phyloP scores from a whole-genome alignment of 2,113 vertebrate genomes.

The Pelodiscus sinensis region DNA sequence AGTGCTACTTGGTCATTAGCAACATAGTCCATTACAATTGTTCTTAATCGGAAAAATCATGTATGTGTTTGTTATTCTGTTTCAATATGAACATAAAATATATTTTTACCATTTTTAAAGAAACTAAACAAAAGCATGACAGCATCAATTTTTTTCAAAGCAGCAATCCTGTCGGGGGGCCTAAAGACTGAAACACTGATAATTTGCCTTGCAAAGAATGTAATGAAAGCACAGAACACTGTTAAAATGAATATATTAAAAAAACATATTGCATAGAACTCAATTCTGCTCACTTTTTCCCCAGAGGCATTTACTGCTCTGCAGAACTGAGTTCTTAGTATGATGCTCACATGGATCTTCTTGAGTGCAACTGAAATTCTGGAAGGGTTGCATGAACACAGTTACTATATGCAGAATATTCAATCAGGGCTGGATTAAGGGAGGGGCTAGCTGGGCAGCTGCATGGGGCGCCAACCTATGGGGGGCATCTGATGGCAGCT shows the following conservation, averaged over 20 bases:
- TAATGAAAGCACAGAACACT: neutral
- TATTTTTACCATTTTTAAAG: neutral
- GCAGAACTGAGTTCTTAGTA: fast-evolving
- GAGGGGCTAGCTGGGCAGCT: no score
- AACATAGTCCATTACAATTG: neutral
- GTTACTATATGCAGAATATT: neutral
- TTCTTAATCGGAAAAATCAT: neutral
- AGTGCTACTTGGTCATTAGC: neutral
- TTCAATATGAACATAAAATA: neutral
- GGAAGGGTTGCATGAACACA: neutral
- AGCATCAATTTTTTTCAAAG: no score
- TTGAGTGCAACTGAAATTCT: neutral
- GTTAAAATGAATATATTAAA: neutral
- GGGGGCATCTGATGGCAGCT: no score
- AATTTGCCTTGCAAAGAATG: neutral
- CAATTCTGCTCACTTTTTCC: fast-evolving
- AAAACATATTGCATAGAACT: neutral
- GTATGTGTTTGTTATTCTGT: neutral
- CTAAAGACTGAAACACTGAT: neutral
- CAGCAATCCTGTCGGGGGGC: neutral
- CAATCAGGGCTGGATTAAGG: no score
- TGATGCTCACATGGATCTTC: neutral
- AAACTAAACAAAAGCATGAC: neutral
- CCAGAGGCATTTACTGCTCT: neutral
- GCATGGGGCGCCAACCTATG: no score